Percentiles rank a stretch among this genome's conserved stretches.
Evolutionary conservation across 2,888 invertebrate genomes (phyloP).

Genomic region (Scaptomyza tumidula): DNA sequence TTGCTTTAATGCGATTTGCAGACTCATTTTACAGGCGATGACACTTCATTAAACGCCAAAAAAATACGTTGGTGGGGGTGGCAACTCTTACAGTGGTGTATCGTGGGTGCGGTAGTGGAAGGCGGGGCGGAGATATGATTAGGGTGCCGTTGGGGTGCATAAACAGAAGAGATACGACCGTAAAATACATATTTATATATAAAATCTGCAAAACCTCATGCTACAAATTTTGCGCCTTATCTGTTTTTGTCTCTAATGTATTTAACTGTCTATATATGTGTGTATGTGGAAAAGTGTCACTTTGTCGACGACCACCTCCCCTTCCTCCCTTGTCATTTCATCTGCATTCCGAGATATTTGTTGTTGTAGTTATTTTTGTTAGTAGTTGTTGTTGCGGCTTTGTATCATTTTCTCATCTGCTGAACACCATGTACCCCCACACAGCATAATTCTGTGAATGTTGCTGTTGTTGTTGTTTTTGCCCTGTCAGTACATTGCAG

Average conservation of each 20-base stretch:
- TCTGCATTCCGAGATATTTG: conserved; percentile 8
- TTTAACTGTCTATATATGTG: conserved; percentile 38
- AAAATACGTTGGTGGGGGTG: conserved; percentile 49
- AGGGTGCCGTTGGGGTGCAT: conserved; percentile 68
- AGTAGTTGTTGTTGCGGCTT: conserved; percentile 10
- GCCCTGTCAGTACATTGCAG: conserved; percentile 72
- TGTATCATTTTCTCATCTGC: background rate
- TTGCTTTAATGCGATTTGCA: conserved; percentile 78
- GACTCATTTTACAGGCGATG: conserved; percentile 82
- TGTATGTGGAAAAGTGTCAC: conserved; percentile 27
- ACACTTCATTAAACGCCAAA: conserved; percentile 80
- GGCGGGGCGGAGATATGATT: conserved; percentile 44
- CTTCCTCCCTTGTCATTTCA: conserved; percentile 20
- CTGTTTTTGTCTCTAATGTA: conserved; percentile 53
- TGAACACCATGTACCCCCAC: background rate
- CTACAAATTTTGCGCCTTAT: conserved; percentile 52
- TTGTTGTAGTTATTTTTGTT: conserved; percentile 13
- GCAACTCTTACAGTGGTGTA: conserved; percentile 10
- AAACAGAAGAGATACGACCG: conserved; percentile 69
- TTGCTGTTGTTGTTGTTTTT: conserved; percentile 30
- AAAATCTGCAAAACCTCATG: conserved; percentile 60
- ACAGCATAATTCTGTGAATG: conserved; percentile 7
- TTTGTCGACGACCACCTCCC: conserved; percentile 8
- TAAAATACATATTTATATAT: conserved; percentile 73
- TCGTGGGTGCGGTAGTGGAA: conserved; percentile 12